Conservation (phyloP, 1,140 invertebrate species). For the Macrobrachium rosenbergii region DNA sequence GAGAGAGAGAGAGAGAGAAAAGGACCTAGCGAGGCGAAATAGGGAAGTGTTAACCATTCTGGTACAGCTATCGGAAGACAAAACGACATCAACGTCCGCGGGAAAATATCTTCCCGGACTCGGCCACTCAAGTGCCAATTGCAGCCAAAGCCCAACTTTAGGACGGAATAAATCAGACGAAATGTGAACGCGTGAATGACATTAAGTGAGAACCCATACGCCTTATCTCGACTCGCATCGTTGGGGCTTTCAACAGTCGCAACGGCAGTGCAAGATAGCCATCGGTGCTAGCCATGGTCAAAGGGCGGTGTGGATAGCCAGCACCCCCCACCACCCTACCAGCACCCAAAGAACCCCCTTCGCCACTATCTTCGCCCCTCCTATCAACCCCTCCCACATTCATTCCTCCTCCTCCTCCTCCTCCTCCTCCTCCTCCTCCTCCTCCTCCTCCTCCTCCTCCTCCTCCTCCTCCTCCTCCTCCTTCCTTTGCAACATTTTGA, state of each 20-base stretch:
- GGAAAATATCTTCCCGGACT: neutral
- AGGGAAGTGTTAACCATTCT: no score
- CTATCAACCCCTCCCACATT: conserved; percentile 1
- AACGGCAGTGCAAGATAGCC: conserved; percentile 48
- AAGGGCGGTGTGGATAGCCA: neutral
- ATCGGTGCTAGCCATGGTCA: conserved; percentile 21
- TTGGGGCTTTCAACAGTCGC: conserved; percentile 58
- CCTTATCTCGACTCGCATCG: conserved; percentile 39
- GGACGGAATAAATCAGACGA: conserved; percentile 59
- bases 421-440: no score
- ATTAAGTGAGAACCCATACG: conserved; percentile 56
- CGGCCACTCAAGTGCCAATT: conserved; percentile 23
- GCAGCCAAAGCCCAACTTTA: conserved; percentile 51
- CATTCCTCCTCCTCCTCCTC: no score
- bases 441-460: no score
- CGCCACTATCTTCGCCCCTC: neutral
- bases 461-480: no score
- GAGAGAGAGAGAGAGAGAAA: no score
- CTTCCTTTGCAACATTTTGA: conserved; percentile 24
- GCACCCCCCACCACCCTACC: no score
- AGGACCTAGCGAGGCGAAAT: no score
- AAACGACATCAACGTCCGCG: neutral
- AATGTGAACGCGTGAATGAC: conserved; percentile 59
- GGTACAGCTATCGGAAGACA: no score
- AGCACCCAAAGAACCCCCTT: no score